These are phyloP conservation scores for Paraescarpia echinospica DNA, from an alignment of 1,140 invertebrate genomes.

Conservation along the genomic window DNA sequence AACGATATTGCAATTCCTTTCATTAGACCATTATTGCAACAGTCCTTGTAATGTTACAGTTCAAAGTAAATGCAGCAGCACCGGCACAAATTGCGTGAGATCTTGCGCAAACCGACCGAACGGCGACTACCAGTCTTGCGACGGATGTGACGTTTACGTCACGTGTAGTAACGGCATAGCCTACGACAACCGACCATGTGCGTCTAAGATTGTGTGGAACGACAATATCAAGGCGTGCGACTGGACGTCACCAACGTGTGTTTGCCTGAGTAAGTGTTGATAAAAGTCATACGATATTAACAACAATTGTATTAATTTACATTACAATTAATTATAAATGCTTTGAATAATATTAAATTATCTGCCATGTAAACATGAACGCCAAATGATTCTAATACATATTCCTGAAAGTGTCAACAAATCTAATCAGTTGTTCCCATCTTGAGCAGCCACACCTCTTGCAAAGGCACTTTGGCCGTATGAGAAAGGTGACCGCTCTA, in stretches of 20 bases:
- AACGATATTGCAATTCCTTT: background rate
- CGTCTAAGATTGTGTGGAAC: constrained; percentile 13
- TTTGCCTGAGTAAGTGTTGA: background rate
- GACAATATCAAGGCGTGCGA: constrained; percentile 16
- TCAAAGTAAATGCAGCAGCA: background rate
- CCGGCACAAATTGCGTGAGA: constrained; percentile 34
- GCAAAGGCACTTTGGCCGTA: too few species aligned
- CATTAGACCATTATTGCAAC: background rate
- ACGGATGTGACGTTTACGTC: constrained; percentile 20
- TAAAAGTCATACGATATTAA: background rate
- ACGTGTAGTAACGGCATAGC: constrained; percentile 17
- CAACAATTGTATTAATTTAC: background rate
- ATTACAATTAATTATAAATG: background rate
- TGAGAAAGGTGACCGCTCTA: too few species aligned
- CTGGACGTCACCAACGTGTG: constrained; percentile 10
- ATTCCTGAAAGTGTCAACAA: too few species aligned
- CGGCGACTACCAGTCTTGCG: constrained; percentile 21
- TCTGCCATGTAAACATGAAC: background rate
- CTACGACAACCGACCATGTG: constrained; percentile 6
- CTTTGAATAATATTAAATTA: background rate
- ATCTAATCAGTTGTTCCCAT: too few species aligned
- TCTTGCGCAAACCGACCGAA: constrained; percentile 6
- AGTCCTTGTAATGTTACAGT: background rate
- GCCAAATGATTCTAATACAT: background rate
- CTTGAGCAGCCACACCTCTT: too few species aligned